Base-by-base conservation (phyloP, 2,797 vertebrate genomes). In the Gadopsis marmoratus region DNA sequence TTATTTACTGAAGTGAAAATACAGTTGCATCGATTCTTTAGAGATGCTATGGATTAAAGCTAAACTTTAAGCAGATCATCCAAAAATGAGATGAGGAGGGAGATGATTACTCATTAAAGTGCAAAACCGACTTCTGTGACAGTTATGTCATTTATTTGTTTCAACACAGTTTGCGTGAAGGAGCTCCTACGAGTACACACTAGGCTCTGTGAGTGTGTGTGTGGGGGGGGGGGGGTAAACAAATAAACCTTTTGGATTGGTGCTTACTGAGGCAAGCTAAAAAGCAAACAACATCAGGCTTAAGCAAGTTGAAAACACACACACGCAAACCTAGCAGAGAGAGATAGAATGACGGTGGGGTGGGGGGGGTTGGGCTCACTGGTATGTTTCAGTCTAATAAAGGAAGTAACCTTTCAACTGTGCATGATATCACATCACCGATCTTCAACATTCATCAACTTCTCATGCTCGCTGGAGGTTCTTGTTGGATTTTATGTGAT, bases 211-310 rank as follows among this genome's bases (percentile, higher is more conserved):
- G 54, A 66, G 41, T 10, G 37, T 39, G 37, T 11, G 9, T 39
- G 37, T 39, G 37, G 8, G 37, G 17, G n/a, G 19, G 5, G 54
- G 60, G 64, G 68, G 56, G 71, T 63, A 71, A 76, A 81, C 62
- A 72, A 82, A 71, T 66, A 41, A 75, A 45, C 80, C 67, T 80
- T 78, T 79, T 75, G 70, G 67, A 33, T 77, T 58, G 16, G 47
- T 7, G 51, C 76, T 89, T 77, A 85, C 85, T 79, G 81, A 84
- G 72, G 60, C 29, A 35, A 74, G 84, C 80, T 78, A 21, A 64
- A 81, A 88, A 86, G 75, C 80, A 90, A 89, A 91, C 74, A 77
- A 7, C 50, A 61, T 8, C 35, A 67, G 74, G 67, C 63, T 83
- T 74, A 67, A 47, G 70, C 55, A 13, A 69, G 76, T n/a, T 65